Base-by-base conservation (phyloP, 37 sponge, comb jelly and placozoan species). In the Cliona cf. orientalis region DNA sequence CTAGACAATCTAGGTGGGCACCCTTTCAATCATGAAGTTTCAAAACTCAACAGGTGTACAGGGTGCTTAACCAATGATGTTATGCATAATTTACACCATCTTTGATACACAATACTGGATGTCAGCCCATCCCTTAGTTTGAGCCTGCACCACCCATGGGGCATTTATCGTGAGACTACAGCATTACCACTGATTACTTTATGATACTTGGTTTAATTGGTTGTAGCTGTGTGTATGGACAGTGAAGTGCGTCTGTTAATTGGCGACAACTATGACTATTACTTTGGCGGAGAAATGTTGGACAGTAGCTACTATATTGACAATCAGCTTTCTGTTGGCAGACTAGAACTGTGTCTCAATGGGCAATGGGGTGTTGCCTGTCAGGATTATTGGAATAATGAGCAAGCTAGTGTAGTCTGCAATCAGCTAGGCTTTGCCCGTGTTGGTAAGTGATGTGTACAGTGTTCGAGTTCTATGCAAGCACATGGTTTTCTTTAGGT, bases 341-440 rank as follows among this genome's bases (percentile, higher is more conserved):
- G 80, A 69, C 26, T 80, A 25, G 80, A 80, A 53, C 0, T 80
- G 36, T 80, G 80, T 34, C 4, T 68, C 22, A 49, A 58, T 53
- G 80, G 59, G 23, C 42, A 23, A 33, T 80, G 62, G 61, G 69
- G 58, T 35, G 49, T 60, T 29, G 80, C 70, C 0, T 80, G 80
- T 69, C 59, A 80, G 42, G 71, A 80, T 32, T 69, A 41, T 58
- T 80, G 70, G 71, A 19, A 69, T 22, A 25, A 58, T 46, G 55
- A 21, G 7, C 71, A 80, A 70, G 69, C 80, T 0, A 57, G 71
- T 58, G 80, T 80, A 1, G 59, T 41, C 1, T 80, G 80, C 56
- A n/a, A 41, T 25, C 80, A 80, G 59, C 39, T 80, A 43, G 80
- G 70, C 22, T 80, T 80, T 39, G 56, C 80, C 2, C 34, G 45